These are phyloP conservation scores for Galeruca laticollis DNA, from an alignment of 2,888 invertebrate species.

Conservation along the genomic window DNA sequence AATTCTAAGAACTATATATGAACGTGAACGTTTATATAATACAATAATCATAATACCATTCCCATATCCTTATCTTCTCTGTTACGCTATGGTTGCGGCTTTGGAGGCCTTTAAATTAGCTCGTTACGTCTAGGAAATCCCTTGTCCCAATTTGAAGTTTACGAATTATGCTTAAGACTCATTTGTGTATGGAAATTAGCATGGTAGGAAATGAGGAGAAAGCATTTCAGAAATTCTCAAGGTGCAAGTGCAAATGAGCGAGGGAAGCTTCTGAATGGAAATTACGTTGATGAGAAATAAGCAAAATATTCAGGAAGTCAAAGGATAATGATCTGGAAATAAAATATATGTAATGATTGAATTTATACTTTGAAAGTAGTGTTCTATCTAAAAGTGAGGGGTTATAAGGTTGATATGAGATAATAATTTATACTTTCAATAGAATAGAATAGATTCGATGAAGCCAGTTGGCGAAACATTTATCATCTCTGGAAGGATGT, in stretches of 20 bases:
- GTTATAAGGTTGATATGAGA: too few relatives aligned
- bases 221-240: not conserved
- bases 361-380: too few relatives aligned
- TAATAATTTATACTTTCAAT: too few relatives aligned
- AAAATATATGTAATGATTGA: not conserved
- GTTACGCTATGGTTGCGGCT: not conserved
- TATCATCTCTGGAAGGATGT: too few relatives aligned
- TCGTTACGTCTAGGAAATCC: not conserved
- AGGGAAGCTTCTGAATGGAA: not conserved
- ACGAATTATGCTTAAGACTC: not conserved
- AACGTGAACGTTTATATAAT: not conserved
- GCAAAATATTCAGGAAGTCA: not conserved
- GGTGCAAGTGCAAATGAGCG: slow-evolving; percentile 13
- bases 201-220: not conserved
- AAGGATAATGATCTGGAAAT: not conserved
- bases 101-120: not conserved
- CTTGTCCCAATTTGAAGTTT: not conserved
- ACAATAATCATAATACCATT: not conserved
- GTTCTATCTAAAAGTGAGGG: too few relatives aligned
- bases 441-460: too few relatives aligned
- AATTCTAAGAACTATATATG: too few relatives aligned
- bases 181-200: slow-evolving; percentile 14
- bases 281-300: not conserved
- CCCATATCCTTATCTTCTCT: not conserved
- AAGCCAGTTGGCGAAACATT: too few relatives aligned